These are phyloP conservation scores for Mesochorus sp. DNA, from an alignment of 2,888 invertebrate genomes.

Conservation along the genomic window DNA sequence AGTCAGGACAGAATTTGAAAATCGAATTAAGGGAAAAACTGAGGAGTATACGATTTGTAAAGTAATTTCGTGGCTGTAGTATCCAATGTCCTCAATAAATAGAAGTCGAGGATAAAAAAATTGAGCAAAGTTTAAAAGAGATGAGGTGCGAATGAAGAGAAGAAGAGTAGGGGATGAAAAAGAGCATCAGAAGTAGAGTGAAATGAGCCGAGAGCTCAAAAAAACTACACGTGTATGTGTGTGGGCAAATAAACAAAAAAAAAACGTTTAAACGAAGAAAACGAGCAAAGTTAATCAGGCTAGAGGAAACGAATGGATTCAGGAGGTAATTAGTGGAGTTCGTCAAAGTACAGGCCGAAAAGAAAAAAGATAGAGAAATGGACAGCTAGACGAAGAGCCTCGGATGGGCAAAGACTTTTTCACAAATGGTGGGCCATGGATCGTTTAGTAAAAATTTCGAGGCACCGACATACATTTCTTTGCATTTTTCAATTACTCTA, in stretches of 20 bases:
- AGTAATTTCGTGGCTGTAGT: too few species aligned
- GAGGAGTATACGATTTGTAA: too few species aligned
- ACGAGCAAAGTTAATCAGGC: constrained; percentile 75
- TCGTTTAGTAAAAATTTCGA: too few species aligned
- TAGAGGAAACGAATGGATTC: constrained; percentile 74
- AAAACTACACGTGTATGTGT: constrained; percentile 28
- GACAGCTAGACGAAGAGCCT: constrained; percentile 33
- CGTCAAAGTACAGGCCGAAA: constrained; percentile 67
- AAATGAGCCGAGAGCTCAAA: constrained; percentile 20
- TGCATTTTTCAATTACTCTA: too few species aligned
- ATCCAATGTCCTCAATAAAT: too few species aligned
- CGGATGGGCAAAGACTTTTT: neutral
- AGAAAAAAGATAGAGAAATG: constrained; percentile 58
- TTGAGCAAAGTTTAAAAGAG: neutral
- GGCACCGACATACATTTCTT: constrained; percentile 50
- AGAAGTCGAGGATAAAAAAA: constrained; percentile 1
- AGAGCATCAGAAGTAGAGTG: neutral
- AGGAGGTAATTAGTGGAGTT: constrained; percentile 74
- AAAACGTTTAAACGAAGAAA: constrained; percentile 36
- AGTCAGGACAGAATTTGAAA: too few species aligned
- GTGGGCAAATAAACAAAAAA: constrained; percentile 24
- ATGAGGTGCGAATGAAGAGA: constrained; percentile 7
- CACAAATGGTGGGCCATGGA: too few species aligned
- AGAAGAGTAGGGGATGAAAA: neutral
- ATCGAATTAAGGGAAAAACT: too few species aligned